phyloP scores from a whole-genome alignment of 30 jellyfish, hydroid and myxozoan genomes.

The Cassiopea andromeda region DNA sequence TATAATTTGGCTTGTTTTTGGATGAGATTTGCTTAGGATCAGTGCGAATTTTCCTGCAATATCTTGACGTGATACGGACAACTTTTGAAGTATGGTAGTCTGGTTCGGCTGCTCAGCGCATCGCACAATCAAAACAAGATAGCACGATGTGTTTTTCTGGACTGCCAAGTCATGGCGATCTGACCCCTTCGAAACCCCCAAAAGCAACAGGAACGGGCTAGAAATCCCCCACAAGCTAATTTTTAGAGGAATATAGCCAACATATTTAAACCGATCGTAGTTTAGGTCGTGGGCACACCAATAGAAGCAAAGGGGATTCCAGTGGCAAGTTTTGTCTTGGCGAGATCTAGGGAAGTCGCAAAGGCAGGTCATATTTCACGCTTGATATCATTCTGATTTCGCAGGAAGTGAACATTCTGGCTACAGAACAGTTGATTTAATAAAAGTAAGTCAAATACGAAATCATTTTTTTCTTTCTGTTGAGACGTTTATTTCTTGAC shows the following conservation, averaged over 20 bases:
- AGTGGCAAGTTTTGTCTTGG: constrained; percentile 24
- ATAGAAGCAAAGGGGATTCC: constrained; percentile 71
- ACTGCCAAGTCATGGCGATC: neutral
- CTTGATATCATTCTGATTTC: constrained; percentile 63
- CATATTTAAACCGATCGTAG: neutral
- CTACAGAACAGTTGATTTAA: constrained; percentile 91
- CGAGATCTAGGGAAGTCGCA: constrained; percentile 49
- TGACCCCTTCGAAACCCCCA: neutral
- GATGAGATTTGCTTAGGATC: neutral
- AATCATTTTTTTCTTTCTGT: neutral
- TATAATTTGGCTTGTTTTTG: neutral
- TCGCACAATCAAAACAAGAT: constrained; percentile 68
- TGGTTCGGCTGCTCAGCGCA: constrained; percentile 83
- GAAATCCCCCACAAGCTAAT: neutral
- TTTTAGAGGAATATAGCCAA: neutral
- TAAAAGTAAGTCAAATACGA: constrained; percentile 65
- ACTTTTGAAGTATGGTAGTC: constrained; percentile 81
- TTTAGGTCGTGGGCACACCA: constrained; percentile 17
- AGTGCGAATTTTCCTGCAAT: neutral
- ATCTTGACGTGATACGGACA: constrained; percentile 35
- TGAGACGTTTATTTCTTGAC: too few species aligned
- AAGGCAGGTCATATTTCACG: constrained; percentile 80
- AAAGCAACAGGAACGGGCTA: neutral
- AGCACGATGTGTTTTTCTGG: neutral
- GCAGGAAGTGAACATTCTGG: constrained; percentile 94